Percentiles rank a stretch among this genome's conserved stretches.
phyloP scores from a whole-genome alignment of 1,140 invertebrate genomes.

The Thalassaphorura encarpata region DNA sequence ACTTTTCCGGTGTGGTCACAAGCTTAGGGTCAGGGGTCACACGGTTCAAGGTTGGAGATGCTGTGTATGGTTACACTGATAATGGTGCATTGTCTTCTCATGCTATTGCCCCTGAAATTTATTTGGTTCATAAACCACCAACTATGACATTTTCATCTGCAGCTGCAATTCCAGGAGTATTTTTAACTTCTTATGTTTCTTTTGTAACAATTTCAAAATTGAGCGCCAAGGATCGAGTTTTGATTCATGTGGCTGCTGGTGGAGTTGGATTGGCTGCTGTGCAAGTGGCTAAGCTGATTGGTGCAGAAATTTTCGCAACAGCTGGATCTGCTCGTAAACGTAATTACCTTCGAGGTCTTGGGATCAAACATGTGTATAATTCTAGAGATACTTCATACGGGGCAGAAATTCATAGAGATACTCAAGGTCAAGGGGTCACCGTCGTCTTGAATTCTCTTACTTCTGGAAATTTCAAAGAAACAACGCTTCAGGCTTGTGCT shows the following conservation, averaged over 20 bases:
- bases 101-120: not conserved
- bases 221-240: conserved; percentile 49
- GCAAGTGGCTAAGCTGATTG: conserved; percentile 45
- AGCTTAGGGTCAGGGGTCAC: not conserved
- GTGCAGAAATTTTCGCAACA: conserved; percentile 42
- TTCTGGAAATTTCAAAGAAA: conserved; percentile 38
- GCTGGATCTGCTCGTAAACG: conserved; percentile 40
- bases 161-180: conserved; percentile 75
- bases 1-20: conserved; percentile 8
- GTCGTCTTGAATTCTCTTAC: conserved; percentile 56
- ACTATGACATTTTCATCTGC: conserved; percentile 64
- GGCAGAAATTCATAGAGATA: conserved; percentile 46
- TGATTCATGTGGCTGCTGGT: conserved; percentile 66
- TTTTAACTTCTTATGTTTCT: conserved; percentile 63
- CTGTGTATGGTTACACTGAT: not conserved
- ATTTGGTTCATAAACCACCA: not conserved
- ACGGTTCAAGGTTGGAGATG: conserved; percentile 4
- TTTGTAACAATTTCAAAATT: conserved; percentile 49
- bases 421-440: conserved; percentile 53
- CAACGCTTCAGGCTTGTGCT: conserved; percentile 48
- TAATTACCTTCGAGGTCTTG: conserved; percentile 3
- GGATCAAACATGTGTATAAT: conserved; percentile 20
- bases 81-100: conserved; percentile 5
- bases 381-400: conserved; percentile 53
- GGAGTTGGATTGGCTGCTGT: conserved; percentile 64